Evolutionary conservation across 2,797 vertebrate species (phyloP).

Genomic region (Antrozous pallidus): DNA sequence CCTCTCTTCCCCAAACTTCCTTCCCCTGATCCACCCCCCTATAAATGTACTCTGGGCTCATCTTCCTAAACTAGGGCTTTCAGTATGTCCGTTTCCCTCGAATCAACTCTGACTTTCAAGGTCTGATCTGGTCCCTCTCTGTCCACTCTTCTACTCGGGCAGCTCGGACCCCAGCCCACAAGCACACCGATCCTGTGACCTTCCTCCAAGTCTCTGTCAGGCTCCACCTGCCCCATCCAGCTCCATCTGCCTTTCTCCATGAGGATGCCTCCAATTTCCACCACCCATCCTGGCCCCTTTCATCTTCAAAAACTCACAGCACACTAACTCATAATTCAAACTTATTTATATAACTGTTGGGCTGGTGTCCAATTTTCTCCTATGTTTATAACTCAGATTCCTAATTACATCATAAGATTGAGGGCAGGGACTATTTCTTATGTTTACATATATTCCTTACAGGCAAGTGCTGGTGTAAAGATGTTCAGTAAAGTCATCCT

Average conservation of each 20-base stretch:
- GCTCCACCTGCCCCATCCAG: background rate
- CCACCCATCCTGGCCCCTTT: background rate
- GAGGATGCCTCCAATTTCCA: background rate
- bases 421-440: background rate
- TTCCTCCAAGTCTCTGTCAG: background rate
- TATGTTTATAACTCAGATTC: conserved; percentile 35
- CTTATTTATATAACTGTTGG: background rate
- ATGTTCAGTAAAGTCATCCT: background rate
- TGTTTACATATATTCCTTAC: background rate
- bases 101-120: background rate
- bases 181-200: accelerated
- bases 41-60: background rate
- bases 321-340: background rate
- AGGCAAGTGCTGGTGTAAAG: background rate
- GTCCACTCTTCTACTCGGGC: background rate
- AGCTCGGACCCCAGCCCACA: background rate
- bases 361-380: background rate
- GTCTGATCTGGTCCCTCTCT: background rate
- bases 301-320: background rate
- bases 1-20: background rate
- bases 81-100: background rate
- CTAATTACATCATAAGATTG: background rate
- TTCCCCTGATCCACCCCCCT: background rate
- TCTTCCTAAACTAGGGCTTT: background rate
- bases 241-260: background rate